phyloP scores from a whole-genome alignment of 2,113 vertebrate species.

The Sylvia atricapilla region DNA sequence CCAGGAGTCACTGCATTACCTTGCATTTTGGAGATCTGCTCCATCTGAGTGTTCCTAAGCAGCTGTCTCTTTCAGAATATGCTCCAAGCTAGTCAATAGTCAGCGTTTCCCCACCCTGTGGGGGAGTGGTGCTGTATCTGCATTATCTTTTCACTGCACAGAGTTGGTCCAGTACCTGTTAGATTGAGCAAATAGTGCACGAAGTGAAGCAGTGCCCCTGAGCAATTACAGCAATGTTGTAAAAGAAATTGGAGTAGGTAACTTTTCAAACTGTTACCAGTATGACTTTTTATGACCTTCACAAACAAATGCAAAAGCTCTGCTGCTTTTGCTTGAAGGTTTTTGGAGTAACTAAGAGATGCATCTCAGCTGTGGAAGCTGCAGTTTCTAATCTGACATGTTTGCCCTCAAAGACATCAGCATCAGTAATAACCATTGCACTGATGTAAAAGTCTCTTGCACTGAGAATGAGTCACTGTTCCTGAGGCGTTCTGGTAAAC shows the following conservation, averaged over 20 bases:
- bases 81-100: not conserved
- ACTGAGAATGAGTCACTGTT: not conserved
- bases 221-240: not conserved
- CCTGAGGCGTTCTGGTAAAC: not conserved
- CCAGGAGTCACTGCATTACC: rapidly evolving
- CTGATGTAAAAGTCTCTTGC: not conserved
- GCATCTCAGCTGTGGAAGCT: not conserved
- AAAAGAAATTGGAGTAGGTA: not conserved
- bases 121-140: not conserved
- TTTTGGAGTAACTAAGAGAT: not conserved
- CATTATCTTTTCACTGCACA: not conserved
- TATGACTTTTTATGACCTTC: not conserved
- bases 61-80: not conserved
- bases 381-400: not conserved
- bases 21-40: not conserved
- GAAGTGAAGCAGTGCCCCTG: not conserved
- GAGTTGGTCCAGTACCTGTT: not conserved
- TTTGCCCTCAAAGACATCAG: not conserved
- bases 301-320: not conserved
- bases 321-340: not conserved
- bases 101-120: rapidly evolving
- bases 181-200: not conserved
- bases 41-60: not conserved
- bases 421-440: not conserved
- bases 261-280: not conserved